Percentiles rank a stretch among this genome's conserved stretches.
These are phyloP conservation scores for Athalia circularis DNA, from an alignment of 2,888 invertebrate species.

Conservation along the genomic window DNA sequence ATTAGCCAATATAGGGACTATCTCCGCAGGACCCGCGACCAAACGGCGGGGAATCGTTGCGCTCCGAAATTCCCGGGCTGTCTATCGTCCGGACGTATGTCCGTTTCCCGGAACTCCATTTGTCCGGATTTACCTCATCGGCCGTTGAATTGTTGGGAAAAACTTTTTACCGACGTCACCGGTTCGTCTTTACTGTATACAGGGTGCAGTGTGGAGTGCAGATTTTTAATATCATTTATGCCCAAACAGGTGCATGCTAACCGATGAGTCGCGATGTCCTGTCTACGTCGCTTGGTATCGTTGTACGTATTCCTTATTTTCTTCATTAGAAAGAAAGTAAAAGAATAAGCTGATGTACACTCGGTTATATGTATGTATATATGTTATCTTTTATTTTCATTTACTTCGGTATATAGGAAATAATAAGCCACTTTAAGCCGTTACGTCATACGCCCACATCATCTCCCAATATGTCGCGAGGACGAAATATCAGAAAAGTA, in stretches of 20 bases:
- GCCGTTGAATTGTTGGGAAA: conserved; percentile 26
- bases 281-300: too few relatives aligned
- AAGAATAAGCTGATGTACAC: too few relatives aligned
- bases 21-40: conserved; percentile 24
- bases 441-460: too few relatives aligned
- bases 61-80: background rate
- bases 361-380: too few relatives aligned
- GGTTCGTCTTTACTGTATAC: background rate
- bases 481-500: conserved; percentile 33
- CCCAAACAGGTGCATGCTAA: too few relatives aligned
- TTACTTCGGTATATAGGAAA: too few relatives aligned
- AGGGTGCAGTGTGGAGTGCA: conserved; percentile 12
- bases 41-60: conserved; percentile 26
- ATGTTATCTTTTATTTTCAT: too few relatives aligned
- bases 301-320: too few relatives aligned
- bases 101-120: conserved; percentile 39
- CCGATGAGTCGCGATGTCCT: too few relatives aligned
- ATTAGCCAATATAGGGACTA: conserved; percentile 33
- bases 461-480: conserved; percentile 1
- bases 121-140: conserved; percentile 41
- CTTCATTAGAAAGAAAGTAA: too few relatives aligned
- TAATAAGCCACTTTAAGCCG: too few relatives aligned
- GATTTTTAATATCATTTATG: background rate
- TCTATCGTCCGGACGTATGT: conserved; percentile 28
- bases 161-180: conserved; percentile 36